These are phyloP conservation scores for Diogma glabrata DNA, from an alignment of 2,888 invertebrate genomes.

Conservation along the genomic window DNA sequence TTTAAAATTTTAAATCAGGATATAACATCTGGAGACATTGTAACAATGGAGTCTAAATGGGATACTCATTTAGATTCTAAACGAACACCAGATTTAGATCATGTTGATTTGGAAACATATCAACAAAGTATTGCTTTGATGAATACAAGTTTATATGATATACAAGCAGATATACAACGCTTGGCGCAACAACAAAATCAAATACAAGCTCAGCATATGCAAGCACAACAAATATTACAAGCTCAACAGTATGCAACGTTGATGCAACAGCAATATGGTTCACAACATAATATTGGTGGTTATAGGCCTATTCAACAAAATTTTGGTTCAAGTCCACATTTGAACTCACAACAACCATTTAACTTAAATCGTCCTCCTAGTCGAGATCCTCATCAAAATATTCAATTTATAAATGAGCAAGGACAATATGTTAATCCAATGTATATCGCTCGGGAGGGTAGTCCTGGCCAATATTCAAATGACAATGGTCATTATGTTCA, in stretches of 20 bases:
- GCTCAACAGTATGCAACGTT: slow-evolving; percentile 42
- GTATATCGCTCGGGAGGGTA: slow-evolving; percentile 34
- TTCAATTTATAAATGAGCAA: slow-evolving; percentile 37
- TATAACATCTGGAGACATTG: slow-evolving; percentile 9
- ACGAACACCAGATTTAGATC: slow-evolving; percentile 65
- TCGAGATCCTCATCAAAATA: slow-evolving; percentile 32
- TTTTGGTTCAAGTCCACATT: slow-evolving; percentile 36
- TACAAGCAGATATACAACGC: slow-evolving; percentile 87
- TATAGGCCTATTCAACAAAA: slow-evolving; percentile 29
- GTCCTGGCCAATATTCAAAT: slow-evolving; percentile 41
- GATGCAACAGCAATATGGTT: slow-evolving; percentile 40
- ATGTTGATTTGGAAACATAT: slow-evolving; percentile 70
- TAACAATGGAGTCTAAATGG: slow-evolving; percentile 47
- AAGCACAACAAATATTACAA: slow-evolving; percentile 44
- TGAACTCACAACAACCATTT: slow-evolving; percentile 29
- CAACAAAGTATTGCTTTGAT: slow-evolving; percentile 50
- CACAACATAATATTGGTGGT: slow-evolving; percentile 40
- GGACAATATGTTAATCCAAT: slow-evolving; percentile 34
- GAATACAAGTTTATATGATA: slow-evolving; percentile 87
- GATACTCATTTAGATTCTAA: slow-evolving; percentile 53
- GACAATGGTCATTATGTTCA: slow-evolving; percentile 34
- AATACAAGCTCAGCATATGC: slow-evolving; percentile 51
- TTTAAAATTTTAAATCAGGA: slow-evolving; percentile 16
- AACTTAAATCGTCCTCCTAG: slow-evolving; percentile 33
- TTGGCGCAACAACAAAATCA: slow-evolving; percentile 73